Percentiles rank a stretch among this genome's conserved stretches.
Conservation (phyloP, 2,113 vertebrate genomes). For the Tricholaema leucomelas region DNA sequence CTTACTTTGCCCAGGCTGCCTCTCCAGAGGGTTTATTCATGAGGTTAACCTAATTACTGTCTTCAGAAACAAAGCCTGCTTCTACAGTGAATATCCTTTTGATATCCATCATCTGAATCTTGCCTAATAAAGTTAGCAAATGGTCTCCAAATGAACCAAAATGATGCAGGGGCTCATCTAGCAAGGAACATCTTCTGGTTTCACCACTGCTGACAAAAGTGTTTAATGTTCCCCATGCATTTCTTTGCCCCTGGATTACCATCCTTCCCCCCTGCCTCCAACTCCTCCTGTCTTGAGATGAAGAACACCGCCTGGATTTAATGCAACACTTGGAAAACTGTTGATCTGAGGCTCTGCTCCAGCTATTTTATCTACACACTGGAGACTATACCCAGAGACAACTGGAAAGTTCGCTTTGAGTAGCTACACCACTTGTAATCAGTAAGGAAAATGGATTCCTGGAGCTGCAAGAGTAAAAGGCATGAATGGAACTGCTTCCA, state of each 20-base stretch:
- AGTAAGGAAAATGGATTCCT: neutral
- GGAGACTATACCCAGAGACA: neutral
- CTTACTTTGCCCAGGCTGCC: neutral
- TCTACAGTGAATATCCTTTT: slow-evolving; percentile 34
- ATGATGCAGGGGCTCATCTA: neutral
- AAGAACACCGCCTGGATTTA: neutral
- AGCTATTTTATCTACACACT: neutral
- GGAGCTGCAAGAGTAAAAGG: neutral
- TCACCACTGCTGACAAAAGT: neutral
- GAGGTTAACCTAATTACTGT: slow-evolving; percentile 54
- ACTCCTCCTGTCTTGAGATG: neutral
- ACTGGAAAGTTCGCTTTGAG: neutral
- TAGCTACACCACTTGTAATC: neutral
- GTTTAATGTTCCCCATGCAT: neutral
- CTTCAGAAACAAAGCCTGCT: slow-evolving; percentile 42
- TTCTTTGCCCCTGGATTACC: neutral
- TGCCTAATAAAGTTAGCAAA: neutral
- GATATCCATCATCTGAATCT: slow-evolving; percentile 34
- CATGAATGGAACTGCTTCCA: neutral
- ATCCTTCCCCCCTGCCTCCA: too few relatives aligned
- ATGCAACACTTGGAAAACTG: neutral
- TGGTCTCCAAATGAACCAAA: slow-evolving; percentile 37
- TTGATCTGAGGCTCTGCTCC: neutral
- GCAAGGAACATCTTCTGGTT: neutral
- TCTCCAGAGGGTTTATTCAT: neutral